Conservation (phyloP, 1,140 invertebrate genomes). For the Drosophila triauraria region DNA sequence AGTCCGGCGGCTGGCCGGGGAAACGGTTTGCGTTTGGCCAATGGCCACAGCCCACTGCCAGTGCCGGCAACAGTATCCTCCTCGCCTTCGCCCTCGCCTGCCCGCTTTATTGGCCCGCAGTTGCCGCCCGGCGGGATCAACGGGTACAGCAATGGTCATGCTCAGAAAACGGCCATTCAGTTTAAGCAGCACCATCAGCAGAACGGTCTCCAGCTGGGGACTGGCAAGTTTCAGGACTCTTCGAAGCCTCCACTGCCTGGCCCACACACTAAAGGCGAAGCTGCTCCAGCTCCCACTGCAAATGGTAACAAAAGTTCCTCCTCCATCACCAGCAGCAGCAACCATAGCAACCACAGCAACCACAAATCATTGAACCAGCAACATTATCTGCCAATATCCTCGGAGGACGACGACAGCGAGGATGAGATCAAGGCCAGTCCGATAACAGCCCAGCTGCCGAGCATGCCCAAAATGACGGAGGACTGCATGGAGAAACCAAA, state of each 20-base stretch:
- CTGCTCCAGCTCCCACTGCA: slow-evolving; percentile 53
- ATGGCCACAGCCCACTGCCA: slow-evolving; percentile 42
- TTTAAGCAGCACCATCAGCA: slow-evolving; percentile 61
- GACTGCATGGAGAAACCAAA: slow-evolving; percentile 51
- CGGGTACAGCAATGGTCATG: slow-evolving; percentile 61
- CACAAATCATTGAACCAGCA: slow-evolving; percentile 50
- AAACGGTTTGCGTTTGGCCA: slow-evolving; percentile 66
- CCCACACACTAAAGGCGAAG: slow-evolving; percentile 60
- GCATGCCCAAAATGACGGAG: slow-evolving; percentile 71
- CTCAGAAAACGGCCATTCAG: slow-evolving; percentile 56
- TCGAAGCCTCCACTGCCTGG: slow-evolving; percentile 64
- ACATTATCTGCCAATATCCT: slow-evolving; percentile 76
- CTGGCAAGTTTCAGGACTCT: slow-evolving; percentile 73
- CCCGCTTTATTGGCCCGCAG: slow-evolving; percentile 76
- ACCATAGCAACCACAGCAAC: slow-evolving; percentile 18
- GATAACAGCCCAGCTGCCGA: slow-evolving; percentile 72
- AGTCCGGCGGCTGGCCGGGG: slow-evolving; percentile 30
- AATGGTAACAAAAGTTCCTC: slow-evolving; percentile 82
- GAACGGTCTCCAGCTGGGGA: slow-evolving; percentile 63
- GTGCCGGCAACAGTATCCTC: slow-evolving; percentile 52
- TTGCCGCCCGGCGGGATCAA: slow-evolving; percentile 63
- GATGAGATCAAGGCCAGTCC: slow-evolving; percentile 48
- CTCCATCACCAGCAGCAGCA: slow-evolving; percentile 43
- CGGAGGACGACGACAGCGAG: slow-evolving; percentile 65
- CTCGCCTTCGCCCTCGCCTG: slow-evolving; percentile 36